A percentile compares a stretch with the other conserved stretches of the same genome.
These are phyloP conservation scores for Tamias sibiricus DNA, from an alignment of 2,113 vertebrate species.

Conservation along the genomic window DNA sequence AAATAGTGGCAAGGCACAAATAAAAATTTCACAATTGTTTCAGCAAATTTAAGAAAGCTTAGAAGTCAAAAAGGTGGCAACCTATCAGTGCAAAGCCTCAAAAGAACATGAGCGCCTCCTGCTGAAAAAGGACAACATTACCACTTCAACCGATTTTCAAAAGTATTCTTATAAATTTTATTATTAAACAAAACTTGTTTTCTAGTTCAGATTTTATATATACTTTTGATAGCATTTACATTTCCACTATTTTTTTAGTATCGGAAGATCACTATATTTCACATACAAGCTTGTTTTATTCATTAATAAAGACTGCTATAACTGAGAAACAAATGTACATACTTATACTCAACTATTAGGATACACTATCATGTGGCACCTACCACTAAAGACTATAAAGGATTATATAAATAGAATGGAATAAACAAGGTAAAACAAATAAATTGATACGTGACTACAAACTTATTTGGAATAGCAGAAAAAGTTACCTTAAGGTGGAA, in stretches of 20 bases:
- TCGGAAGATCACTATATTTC: background rate
- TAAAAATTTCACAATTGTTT: constrained; percentile 44
- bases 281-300: background rate
- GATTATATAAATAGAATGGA: background rate
- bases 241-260: background rate
- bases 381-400: background rate
- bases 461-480: background rate
- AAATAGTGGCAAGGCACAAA: constrained; percentile 33
- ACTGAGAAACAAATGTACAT: background rate
- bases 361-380: background rate
- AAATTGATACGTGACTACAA: background rate
- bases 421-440: background rate
- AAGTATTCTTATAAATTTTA: background rate
- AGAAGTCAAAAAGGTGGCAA: constrained; percentile 8
- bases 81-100: background rate
- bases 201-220: background rate
- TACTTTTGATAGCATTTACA: background rate
- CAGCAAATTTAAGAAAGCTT: background rate
- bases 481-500: background rate
- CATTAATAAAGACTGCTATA: background rate
- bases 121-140: background rate
- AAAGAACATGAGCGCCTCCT: constrained; percentile 56
- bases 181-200: background rate
- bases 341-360: background rate
- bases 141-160: background rate